Conservation (phyloP, 2,888 invertebrate genomes). For the Malacosoma neustria region DNA sequence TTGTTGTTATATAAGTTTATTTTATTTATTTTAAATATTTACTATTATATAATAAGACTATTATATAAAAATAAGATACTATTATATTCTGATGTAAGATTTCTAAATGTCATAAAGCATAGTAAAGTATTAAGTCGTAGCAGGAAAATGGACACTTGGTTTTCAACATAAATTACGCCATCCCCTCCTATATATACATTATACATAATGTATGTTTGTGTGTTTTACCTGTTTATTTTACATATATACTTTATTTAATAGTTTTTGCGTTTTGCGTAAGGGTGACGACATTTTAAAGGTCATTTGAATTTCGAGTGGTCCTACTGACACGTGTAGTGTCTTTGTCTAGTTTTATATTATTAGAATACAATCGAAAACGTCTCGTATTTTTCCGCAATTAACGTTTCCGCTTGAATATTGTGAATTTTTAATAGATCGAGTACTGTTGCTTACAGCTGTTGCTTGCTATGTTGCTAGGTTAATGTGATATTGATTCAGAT, state of each 20-base stretch:
- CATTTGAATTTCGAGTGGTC: conserved; percentile 12
- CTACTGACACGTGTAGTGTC: conserved; percentile 3
- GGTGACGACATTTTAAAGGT: conserved; percentile 22
- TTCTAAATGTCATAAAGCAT: too few relatives aligned
- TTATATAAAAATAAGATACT: too few relatives aligned
- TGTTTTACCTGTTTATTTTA: background rate
- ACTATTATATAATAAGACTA: too few relatives aligned
- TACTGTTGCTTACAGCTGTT: background rate
- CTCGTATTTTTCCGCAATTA: background rate
- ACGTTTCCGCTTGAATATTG: background rate
- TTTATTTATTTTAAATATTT: too few relatives aligned
- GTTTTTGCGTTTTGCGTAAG: conserved; percentile 20
- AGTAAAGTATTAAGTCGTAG: too few relatives aligned
- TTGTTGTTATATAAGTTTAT: too few relatives aligned
- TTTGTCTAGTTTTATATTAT: conserved; percentile 4
- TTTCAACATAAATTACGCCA: too few relatives aligned
- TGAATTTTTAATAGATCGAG: background rate
- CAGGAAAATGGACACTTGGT: too few relatives aligned
- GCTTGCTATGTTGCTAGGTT: background rate
- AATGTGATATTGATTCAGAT: too few relatives aligned
- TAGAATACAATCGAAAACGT: background rate
- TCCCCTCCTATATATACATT: too few relatives aligned
- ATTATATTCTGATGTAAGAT: too few relatives aligned
- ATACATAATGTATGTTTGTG: too few relatives aligned
- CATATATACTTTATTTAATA: conserved; percentile 1